These are phyloP conservation scores for Rhabdophis nuchalis DNA, from an alignment of 2,797 vertebrate species.

Conservation along the genomic window DNA sequence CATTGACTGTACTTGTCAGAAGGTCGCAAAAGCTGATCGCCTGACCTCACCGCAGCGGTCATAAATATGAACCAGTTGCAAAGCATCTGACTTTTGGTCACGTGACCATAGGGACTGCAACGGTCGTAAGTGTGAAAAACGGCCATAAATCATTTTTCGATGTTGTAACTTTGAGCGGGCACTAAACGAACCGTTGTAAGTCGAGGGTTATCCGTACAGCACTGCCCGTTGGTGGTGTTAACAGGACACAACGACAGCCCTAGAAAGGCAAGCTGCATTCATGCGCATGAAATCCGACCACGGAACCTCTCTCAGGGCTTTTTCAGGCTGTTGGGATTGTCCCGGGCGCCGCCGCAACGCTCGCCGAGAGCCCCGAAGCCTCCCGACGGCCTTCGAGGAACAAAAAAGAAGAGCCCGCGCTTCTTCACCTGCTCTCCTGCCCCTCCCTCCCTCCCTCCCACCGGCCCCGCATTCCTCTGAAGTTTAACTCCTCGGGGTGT, in stretches of 20 bases:
- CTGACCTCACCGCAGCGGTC: no score
- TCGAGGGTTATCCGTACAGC: background rate
- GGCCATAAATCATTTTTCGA: no score
- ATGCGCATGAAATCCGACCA: background rate
- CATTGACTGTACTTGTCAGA: no score
- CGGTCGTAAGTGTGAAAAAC: no score
- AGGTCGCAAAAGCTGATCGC: no score
- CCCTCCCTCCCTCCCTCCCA: background rate
- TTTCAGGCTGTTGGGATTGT: background rate
- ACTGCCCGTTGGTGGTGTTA: background rate
- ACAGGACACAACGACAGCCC: background rate
- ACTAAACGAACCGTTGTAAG: no score
- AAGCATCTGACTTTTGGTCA: no score
- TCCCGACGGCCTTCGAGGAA: rapidly evolving
- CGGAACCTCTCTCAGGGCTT: background rate
- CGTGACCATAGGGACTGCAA: no score
- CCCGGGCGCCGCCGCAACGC: background rate
- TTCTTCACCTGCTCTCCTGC: background rate
- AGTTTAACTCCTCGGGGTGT: background rate
- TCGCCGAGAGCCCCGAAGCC: background rate
- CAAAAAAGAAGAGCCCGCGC: background rate
- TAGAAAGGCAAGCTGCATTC: background rate
- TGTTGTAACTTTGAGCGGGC: no score
- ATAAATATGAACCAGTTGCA: no score
- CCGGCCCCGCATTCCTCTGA: background rate